Percentiles rank a stretch among this genome's conserved stretches.
phyloP scores from a whole-genome alignment of 2,113 vertebrate genomes.

The Phasianus colchicus region DNA sequence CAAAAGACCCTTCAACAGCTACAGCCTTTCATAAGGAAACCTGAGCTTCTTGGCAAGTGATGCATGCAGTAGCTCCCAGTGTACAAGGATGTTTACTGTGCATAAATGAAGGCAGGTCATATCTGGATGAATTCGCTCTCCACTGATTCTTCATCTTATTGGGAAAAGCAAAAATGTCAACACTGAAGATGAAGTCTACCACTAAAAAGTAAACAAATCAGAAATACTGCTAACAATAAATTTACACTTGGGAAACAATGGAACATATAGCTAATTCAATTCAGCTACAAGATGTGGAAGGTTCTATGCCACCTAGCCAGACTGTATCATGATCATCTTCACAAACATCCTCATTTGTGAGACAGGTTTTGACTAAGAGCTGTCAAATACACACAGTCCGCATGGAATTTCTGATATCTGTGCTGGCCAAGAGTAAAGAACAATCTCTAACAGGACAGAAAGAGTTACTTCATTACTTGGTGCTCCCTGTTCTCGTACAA shows the following conservation, averaged over 20 bases:
- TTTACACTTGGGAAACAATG: not conserved
- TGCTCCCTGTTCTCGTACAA: not conserved
- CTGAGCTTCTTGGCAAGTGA: not conserved
- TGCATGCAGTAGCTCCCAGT: not conserved
- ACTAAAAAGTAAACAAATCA: not conserved
- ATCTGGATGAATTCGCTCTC: not conserved
- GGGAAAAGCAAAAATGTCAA: not conserved
- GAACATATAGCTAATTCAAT: not conserved
- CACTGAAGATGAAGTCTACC: not conserved
- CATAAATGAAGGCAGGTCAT: not conserved
- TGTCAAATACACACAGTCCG: not conserved
- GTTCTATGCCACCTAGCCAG: not conserved
- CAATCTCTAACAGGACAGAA: not conserved
- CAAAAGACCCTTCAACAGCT: not conserved
- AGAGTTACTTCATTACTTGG: not conserved
- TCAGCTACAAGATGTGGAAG: not conserved
- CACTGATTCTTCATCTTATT: not conserved
- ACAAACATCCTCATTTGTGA: not conserved
- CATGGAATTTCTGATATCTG: not conserved
- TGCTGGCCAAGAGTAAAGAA: not conserved
- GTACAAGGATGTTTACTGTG: not conserved
- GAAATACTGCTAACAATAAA: not conserved
- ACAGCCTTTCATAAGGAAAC: accelerated
- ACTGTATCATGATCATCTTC: not conserved
- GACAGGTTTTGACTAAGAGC: not conserved